Evolutionary conservation across 2,113 vertebrate genomes (phyloP).

Genomic region (Parotia lawesii): DNA sequence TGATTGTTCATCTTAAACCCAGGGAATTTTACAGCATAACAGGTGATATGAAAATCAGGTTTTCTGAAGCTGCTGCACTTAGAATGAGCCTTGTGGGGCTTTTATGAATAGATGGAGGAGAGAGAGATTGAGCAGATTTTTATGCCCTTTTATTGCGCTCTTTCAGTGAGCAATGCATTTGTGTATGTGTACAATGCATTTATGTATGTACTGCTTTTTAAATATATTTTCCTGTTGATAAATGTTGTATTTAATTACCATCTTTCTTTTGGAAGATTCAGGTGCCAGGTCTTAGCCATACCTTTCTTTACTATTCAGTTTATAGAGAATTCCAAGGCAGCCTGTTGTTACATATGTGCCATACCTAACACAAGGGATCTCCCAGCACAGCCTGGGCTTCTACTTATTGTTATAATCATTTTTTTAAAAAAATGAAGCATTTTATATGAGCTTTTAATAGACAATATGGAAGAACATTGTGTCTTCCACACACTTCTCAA

Average conservation of each 20-base stretch:
- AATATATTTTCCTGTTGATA: background rate
- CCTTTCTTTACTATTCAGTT: background rate
- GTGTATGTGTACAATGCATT: background rate
- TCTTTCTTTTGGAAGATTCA: background rate
- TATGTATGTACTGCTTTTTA: background rate
- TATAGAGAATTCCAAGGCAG: background rate
- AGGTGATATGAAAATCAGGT: background rate
- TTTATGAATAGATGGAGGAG: background rate
- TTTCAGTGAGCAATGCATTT: background rate
- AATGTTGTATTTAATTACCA: background rate
- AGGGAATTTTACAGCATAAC: background rate
- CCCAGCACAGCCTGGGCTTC: background rate
- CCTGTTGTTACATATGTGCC: background rate
- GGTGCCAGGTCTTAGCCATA: background rate
- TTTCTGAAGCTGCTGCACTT: background rate
- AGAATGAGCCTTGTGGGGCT: background rate
- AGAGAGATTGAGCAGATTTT: accelerated
- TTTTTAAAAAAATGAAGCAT: background rate
- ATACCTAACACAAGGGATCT: background rate
- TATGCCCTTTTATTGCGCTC: background rate
- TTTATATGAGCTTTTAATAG: background rate
- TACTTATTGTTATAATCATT: background rate
- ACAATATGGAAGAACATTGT: background rate
- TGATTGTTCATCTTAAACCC: background rate
- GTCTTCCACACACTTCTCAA: background rate